A percentile compares a stretch with the other conserved stretches of the same genome.
phyloP scores from a whole-genome alignment of 2,113 vertebrate genomes.

The Echinops telfairi region DNA sequence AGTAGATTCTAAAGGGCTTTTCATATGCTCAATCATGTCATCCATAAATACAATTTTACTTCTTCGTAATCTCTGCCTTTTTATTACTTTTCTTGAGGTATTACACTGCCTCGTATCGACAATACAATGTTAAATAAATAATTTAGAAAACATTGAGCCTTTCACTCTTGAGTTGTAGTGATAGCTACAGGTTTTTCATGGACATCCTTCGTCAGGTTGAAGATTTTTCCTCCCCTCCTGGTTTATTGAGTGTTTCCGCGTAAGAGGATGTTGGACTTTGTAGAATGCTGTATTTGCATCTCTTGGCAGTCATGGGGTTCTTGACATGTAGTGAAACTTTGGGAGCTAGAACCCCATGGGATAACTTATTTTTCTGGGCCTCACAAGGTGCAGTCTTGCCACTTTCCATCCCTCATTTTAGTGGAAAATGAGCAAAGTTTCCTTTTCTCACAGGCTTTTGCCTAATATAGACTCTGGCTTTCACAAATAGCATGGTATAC shows the following conservation, averaged over 20 bases:
- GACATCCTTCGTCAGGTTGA: background rate
- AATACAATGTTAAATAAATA: too few relatives aligned
- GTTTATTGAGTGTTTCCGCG: background rate
- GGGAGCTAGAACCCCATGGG: background rate
- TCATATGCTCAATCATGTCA: too few relatives aligned
- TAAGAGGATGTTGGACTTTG: constrained; percentile 15
- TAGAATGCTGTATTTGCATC: background rate
- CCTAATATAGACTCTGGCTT: background rate
- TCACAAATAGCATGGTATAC: background rate
- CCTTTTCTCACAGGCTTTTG: background rate
- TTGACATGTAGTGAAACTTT: background rate
- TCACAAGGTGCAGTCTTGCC: background rate
- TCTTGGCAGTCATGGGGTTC: background rate
- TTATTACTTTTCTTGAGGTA: too few relatives aligned
- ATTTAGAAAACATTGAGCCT: background rate
- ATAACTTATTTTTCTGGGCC: background rate
- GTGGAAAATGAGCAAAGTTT: background rate
- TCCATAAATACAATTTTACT: too few relatives aligned
- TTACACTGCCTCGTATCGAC: too few relatives aligned
- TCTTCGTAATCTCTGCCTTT: too few relatives aligned
- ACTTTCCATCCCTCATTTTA: background rate
- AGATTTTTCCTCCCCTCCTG: background rate
- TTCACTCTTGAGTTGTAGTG: background rate
- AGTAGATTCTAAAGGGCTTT: too few relatives aligned
- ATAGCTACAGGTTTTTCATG: constrained; percentile 14